Percentiles rank a stretch among this genome's conserved stretches.
Evolutionary conservation across 2,888 invertebrate genomes (phyloP).

Genomic region (Tipula vernalis): DNA sequence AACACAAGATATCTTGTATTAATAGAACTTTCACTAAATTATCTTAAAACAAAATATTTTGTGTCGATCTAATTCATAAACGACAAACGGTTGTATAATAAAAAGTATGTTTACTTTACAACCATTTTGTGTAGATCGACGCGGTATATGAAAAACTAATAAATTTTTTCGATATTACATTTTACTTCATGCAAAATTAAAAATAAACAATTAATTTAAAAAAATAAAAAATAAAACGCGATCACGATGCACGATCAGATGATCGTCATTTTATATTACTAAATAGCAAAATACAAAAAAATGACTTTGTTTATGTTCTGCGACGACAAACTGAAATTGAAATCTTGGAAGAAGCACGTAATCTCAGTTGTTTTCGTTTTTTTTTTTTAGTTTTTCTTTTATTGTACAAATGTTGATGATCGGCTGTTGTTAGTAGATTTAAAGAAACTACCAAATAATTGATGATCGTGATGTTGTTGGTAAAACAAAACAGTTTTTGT

Average conservation of each 20-base stretch:
- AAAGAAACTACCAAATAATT: not conserved
- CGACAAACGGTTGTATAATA: not conserved
- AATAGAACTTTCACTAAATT: not conserved
- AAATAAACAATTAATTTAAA: not conserved
- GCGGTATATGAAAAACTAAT: not conserved
- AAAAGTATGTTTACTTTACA: not conserved
- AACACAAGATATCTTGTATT: not conserved
- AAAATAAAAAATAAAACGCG: not conserved
- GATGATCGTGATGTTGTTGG: too few relatives aligned
- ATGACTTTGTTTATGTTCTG: not conserved
- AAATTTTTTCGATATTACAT: not conserved
- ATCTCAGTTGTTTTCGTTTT: not conserved
- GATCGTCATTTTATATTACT: not conserved
- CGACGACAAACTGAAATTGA: not conserved
- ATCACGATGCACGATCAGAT: not conserved
- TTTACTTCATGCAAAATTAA: not conserved
- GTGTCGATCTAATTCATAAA: not conserved
- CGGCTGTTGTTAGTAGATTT: not conserved
- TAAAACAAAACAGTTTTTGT: too few relatives aligned
- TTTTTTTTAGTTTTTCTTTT: not conserved
- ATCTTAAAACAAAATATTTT: not conserved
- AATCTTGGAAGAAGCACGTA: not conserved
- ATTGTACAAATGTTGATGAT: not conserved
- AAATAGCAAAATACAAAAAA: not conserved
- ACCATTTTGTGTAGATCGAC: not conserved